Base-by-base conservation (phyloP, 2,797 vertebrate species). In the Bufotes viridis region DNA sequence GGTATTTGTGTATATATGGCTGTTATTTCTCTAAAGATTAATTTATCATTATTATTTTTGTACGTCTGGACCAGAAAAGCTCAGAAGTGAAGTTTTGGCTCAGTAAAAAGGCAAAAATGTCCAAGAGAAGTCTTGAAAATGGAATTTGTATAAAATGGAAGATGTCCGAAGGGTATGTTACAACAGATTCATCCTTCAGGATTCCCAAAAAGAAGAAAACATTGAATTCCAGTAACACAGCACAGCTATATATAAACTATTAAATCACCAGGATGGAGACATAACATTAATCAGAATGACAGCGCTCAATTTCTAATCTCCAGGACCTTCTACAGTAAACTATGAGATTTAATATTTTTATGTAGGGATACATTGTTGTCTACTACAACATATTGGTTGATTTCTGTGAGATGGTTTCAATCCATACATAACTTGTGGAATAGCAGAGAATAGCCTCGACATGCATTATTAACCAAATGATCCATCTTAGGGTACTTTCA, bases 241-340 rank as follows among this genome's bases (percentile, higher is more conserved):
- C 22, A 34, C 49, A 67, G 81, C 72, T 87, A 87, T 83, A 87
- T 87, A 70, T 87, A 87, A 87, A 83, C 81, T 78, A 87, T 84
- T 84, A 83, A 58, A 34, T 87, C 87, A 87, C 74, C 63, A 79
- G n/a, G 60, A 87, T 15, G 26, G 24, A 82, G 60, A 83, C 61
- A 84, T 84, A 20, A 79, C 51, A 83, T 87, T 83, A 87, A 87
- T 87, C 74, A 84, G 58, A 67, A 51, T 82, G 60, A 78, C 84
- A 86, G 61, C 4, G 49, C 26, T 15, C 60, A 86, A 24, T 79
- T 57, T 22, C 78, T 53, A 87, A 83, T 72, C 63, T 61, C 63
- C 29, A 80, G 53, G 13, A 69, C 49, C 26, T 69, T 78, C 60
- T 63, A 60, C 55, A 74, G 11, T 87, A 61, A 74, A 18, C 53